Evolutionary conservation across 2,113 vertebrate genomes (phyloP).

Genomic region (Rana temporaria): DNA sequence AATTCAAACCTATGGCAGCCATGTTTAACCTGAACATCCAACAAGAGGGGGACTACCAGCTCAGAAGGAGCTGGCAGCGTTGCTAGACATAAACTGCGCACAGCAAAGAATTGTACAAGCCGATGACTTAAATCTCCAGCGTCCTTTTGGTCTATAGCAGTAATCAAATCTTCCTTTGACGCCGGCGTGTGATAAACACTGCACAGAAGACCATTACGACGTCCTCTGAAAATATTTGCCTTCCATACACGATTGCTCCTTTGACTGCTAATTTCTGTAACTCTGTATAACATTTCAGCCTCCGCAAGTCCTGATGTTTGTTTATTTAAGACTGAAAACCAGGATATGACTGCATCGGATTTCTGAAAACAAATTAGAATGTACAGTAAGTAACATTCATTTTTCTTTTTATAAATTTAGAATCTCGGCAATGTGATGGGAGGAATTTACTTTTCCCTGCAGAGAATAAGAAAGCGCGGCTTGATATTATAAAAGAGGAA

Average conservation of each 20-base stretch:
- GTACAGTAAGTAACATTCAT: slow-evolving; percentile 9
- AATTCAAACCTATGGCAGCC: too few relatives aligned
- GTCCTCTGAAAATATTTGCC: slow-evolving; percentile 2
- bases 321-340: slow-evolving; percentile 4
- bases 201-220: neutral
- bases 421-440: neutral
- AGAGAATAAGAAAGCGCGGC: neutral
- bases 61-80: too few relatives aligned
- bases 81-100: too few relatives aligned
- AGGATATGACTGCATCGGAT: slow-evolving; percentile 11
- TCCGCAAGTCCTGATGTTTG: neutral
- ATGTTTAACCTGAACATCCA: too few relatives aligned
- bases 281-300: neutral
- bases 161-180: neutral
- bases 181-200: neutral
- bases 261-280: neutral
- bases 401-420: too few relatives aligned
- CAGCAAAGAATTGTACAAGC: too few relatives aligned
- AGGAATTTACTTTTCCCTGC: neutral
- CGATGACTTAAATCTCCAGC: too few relatives aligned
- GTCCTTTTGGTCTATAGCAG: neutral
- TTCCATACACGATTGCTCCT: neutral
- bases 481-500: neutral
- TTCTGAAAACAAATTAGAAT: slow-evolving; percentile 3
- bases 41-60: too few relatives aligned